Conservation (phyloP, 2,888 invertebrate genomes). For the Rhingia campestris region DNA sequence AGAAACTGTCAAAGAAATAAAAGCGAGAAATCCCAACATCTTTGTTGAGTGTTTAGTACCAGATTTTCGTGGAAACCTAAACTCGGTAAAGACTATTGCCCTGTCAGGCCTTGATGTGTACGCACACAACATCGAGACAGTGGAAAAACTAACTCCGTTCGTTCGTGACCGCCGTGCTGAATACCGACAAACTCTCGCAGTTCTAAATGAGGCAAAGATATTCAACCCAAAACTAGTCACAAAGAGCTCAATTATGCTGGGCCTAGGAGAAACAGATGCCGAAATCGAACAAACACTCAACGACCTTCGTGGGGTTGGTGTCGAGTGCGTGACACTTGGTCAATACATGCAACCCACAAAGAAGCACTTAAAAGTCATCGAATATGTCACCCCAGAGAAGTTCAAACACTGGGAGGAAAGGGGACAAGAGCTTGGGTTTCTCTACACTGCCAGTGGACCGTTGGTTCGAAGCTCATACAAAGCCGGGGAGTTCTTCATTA, state of each 20-base stretch:
- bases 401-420: slow-evolving; percentile 93
- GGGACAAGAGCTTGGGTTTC: slow-evolving; percentile 93
- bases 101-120: slow-evolving; percentile 95
- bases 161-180: slow-evolving; percentile 97
- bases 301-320: slow-evolving; percentile 91
- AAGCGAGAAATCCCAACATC: slow-evolving; percentile 91
- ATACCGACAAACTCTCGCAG: slow-evolving; percentile 94
- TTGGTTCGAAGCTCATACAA: slow-evolving; percentile 98
- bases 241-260: slow-evolving; percentile 99
- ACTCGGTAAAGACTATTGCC: slow-evolving; percentile 89
- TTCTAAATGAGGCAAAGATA: slow-evolving; percentile 91
- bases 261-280: slow-evolving; percentile 94
- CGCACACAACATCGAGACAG: slow-evolving; percentile 99
- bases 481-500: slow-evolving; percentile 97
- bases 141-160: slow-evolving; percentile 93
- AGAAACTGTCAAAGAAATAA: slow-evolving; percentile 93
- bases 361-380: slow-evolving; percentile 95
- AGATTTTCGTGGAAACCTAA: slow-evolving; percentile 94
- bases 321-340: slow-evolving; percentile 98
- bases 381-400: slow-evolving; percentile 98
- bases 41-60: slow-evolving; percentile 98
- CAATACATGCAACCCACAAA: slow-evolving; percentile 99
- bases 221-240: slow-evolving; percentile 93
- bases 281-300: slow-evolving; percentile 93
- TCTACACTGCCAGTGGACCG: slow-evolving; percentile 98